Percentiles rank a stretch among this genome's conserved stretches.
Conservation (phyloP, 2,888 invertebrate genomes). For the Agonopterix heracliana region DNA sequence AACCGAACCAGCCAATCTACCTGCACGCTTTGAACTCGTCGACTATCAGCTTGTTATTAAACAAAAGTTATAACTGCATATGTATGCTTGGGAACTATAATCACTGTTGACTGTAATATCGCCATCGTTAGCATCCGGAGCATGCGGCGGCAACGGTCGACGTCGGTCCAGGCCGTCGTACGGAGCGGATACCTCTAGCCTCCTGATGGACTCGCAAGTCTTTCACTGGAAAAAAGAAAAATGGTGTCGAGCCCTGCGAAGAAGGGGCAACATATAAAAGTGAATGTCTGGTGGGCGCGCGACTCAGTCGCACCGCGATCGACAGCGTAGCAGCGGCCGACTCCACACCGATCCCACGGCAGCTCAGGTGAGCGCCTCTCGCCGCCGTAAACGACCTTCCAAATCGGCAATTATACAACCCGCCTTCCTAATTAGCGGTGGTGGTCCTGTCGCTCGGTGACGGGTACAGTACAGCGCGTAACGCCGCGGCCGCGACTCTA, state of each 20-base stretch:
- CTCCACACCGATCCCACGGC: slow-evolving; percentile 16
- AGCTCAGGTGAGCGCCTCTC: slow-evolving; percentile 35
- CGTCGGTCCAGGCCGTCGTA: neutral
- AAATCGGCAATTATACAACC: slow-evolving; percentile 13
- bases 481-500: slow-evolving; percentile 19
- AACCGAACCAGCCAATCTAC: no score
- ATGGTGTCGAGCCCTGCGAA: slow-evolving; percentile 32
- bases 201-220: slow-evolving; percentile 21
- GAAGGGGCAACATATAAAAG: slow-evolving; percentile 67
- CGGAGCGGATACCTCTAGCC: neutral
- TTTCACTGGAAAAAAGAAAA: slow-evolving; percentile 41
- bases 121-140: neutral
- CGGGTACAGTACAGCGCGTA: slow-evolving; percentile 18
- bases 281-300: slow-evolving; percentile 47
- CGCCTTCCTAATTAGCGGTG: slow-evolving; percentile 25
- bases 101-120: no score
- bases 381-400: slow-evolving; percentile 16
- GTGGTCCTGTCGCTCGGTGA: slow-evolving; percentile 24
- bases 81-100: no score
- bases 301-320: slow-evolving; percentile 59
- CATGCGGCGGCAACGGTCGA: neutral
- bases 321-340: slow-evolving; percentile 37
- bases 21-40: no score
- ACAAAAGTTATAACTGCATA: no score
- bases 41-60: no score